Percentiles rank a stretch among this genome's conserved stretches.
These are phyloP conservation scores for Baronia brevicornis DNA, from an alignment of 2,888 invertebrate species.

Conservation along the genomic window DNA sequence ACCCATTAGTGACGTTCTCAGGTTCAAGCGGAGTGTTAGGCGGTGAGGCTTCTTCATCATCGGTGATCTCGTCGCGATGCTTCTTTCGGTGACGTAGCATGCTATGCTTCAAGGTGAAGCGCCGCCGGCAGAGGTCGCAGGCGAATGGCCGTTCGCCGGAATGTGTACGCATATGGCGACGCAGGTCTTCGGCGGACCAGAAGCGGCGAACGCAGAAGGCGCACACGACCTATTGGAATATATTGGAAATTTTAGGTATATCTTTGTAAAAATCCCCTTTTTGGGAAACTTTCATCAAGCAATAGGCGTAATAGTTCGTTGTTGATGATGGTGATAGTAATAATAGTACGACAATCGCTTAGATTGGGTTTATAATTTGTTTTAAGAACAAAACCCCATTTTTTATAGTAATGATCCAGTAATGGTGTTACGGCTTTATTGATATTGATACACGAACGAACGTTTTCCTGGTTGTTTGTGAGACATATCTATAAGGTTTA, in stretches of 20 bases:
- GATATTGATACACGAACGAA: too few species aligned
- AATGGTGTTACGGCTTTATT: too few species aligned
- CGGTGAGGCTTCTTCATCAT: slow-evolving; percentile 70
- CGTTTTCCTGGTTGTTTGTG: too few species aligned
- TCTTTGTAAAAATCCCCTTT: slow-evolving; percentile 14
- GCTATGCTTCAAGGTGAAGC: slow-evolving; percentile 95
- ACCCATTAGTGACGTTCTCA: slow-evolving; percentile 57
- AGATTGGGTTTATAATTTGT: too few species aligned
- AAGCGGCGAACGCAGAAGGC: slow-evolving; percentile 95
- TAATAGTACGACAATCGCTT: too few species aligned
- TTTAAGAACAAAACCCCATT: too few species aligned
- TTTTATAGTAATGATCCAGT: too few species aligned
- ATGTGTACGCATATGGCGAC: slow-evolving; percentile 95
- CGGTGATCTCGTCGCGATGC: slow-evolving; percentile 78
- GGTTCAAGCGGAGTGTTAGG: slow-evolving; percentile 60
- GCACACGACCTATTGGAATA: slow-evolving; percentile 81
- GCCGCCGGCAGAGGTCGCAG: slow-evolving; percentile 90
- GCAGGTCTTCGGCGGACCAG: slow-evolving; percentile 95
- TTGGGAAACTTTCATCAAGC: too few species aligned
- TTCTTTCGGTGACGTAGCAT: slow-evolving; percentile 96
- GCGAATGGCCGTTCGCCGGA: slow-evolving; percentile 94
- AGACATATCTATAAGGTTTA: too few species aligned
- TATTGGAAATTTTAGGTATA: too few species aligned
- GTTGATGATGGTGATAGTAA: too few species aligned
- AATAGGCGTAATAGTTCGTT: too few species aligned